Conservation (phyloP, 2,113 vertebrate genomes). For the Poecile atricapillus region DNA sequence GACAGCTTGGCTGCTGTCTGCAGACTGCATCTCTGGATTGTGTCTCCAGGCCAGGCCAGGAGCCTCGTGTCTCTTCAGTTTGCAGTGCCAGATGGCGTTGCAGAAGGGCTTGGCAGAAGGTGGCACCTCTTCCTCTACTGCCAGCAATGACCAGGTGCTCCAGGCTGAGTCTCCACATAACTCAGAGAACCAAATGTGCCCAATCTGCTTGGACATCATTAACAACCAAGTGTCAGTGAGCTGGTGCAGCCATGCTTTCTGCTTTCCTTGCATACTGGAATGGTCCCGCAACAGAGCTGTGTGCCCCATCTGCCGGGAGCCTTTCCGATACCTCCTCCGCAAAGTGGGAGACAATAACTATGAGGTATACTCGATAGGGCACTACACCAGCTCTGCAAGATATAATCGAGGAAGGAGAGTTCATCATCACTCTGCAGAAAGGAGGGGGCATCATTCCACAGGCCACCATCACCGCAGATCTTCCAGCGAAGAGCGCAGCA, state of each 20-base stretch:
- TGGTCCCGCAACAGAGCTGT: background rate
- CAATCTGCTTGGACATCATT: background rate
- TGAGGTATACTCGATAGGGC: background rate
- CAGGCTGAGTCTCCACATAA: background rate
- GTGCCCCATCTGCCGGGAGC: background rate
- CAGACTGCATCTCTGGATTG: background rate
- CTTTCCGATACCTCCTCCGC: background rate
- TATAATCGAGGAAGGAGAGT: background rate
- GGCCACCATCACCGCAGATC: background rate
- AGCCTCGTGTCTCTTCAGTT: background rate
- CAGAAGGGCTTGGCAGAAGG: background rate
- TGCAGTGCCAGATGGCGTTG: background rate
- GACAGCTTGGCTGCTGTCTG: background rate
- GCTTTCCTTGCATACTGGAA: background rate
- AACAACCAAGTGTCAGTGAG: background rate
- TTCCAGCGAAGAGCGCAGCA: background rate
- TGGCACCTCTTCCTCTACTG: background rate
- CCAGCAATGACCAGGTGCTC: background rate
- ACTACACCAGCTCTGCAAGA: background rate
- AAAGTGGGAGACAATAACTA: background rate
- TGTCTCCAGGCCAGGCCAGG: background rate
- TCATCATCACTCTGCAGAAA: background rate
- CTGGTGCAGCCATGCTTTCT: background rate
- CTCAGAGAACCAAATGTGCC: background rate
- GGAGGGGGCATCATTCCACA: background rate